Conservation (phyloP, 2,888 invertebrate genomes). For the Meloe dianella region DNA sequence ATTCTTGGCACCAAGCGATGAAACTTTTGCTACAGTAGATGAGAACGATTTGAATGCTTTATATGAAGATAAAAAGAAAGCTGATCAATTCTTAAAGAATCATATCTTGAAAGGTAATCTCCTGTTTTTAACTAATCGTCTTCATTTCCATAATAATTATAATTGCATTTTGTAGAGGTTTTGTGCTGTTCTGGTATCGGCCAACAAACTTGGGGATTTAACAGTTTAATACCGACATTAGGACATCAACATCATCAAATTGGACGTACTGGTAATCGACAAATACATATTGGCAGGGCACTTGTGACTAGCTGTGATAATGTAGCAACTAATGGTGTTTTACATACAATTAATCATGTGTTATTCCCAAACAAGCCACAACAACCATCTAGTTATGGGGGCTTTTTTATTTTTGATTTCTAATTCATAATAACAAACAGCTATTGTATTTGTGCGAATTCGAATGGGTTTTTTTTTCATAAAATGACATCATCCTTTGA, state of each 20-base stretch:
- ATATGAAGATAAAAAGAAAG: conserved; percentile 60
- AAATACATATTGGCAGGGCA: conserved; percentile 53
- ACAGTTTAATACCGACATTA: conserved; percentile 53
- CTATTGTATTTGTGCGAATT: too few species aligned
- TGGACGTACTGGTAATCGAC: conserved; percentile 49
- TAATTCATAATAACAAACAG: conserved; percentile 32
- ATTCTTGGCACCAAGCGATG: conserved; percentile 66
- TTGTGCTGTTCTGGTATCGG: conserved; percentile 58
- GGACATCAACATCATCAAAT: conserved; percentile 52
- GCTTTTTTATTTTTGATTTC: conserved; percentile 55
- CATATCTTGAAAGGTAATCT: conserved; percentile 63
- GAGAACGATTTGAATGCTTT: conserved; percentile 60
- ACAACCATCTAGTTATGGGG: conserved; percentile 47
- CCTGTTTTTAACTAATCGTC: not conserved
- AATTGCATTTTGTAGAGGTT: conserved; percentile 53
- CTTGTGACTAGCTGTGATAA: conserved; percentile 61
- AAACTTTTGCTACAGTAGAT: conserved; percentile 62
- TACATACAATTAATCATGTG: conserved; percentile 65
- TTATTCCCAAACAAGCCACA: conserved; percentile 57
- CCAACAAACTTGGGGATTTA: conserved; percentile 56
- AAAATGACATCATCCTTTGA: too few species aligned
- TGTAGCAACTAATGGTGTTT: conserved; percentile 65
- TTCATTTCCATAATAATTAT: not conserved
- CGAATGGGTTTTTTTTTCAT: too few species aligned
- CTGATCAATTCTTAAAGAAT: conserved; percentile 60